Evolutionary conservation across 2,797 vertebrate species (phyloP).

Genomic region (Labeo calbasu): DNA sequence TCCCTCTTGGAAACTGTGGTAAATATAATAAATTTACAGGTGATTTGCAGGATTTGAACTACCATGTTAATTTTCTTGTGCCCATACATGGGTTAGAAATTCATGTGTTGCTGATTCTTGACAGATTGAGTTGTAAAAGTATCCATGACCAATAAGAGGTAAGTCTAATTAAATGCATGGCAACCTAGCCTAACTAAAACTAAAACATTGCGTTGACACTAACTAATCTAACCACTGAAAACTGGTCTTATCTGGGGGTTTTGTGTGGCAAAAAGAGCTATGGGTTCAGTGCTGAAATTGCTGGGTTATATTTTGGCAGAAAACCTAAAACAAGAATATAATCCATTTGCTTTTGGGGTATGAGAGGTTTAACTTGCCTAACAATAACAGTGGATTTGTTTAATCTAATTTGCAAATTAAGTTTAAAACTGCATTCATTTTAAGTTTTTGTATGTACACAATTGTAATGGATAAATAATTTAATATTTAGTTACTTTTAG

Average conservation of each 20-base stretch:
- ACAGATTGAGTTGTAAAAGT: slow-evolving; percentile 76
- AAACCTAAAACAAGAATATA: not conserved
- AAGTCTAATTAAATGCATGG: slow-evolving; percentile 67
- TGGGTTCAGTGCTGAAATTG: not conserved
- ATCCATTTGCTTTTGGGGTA: not conserved
- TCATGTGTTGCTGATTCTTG: slow-evolving; percentile 69
- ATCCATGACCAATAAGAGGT: slow-evolving; percentile 64
- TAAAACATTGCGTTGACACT: slow-evolving; percentile 63
- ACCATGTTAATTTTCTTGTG: slow-evolving; percentile 52
- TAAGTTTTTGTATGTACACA: not conserved
- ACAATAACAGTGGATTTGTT: slow-evolving; percentile 11
- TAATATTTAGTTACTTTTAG: not conserved
- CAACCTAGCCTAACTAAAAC: slow-evolving; percentile 66
- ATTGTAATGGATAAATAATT: not conserved
- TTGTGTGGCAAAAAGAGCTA: not conserved
- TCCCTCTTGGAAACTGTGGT: not conserved
- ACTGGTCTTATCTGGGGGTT: not conserved
- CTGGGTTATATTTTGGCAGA: not conserved
- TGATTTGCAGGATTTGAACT: not conserved
- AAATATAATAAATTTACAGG: not conserved
- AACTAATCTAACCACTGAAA: slow-evolving; percentile 72
- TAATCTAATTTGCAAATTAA: not conserved
- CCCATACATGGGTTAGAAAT: slow-evolving; percentile 59
- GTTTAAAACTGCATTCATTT: not conserved
- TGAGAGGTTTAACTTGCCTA: slow-evolving; percentile 12